phyloP scores from a whole-genome alignment of 2,888 invertebrate species.

The Drymonia ruficornis region DNA sequence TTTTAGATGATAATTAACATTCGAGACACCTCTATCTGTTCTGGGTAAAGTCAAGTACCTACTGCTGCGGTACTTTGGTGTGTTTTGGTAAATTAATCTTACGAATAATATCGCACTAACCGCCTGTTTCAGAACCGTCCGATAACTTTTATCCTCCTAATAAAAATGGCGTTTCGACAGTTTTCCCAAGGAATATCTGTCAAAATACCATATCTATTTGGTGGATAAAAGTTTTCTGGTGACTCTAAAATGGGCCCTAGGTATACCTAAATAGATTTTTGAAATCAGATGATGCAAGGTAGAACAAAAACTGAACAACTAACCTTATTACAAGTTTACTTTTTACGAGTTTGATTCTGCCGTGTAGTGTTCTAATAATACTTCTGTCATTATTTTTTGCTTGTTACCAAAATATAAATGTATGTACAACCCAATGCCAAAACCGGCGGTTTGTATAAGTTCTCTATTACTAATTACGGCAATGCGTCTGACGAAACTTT shows the following conservation, averaged over 20 bases:
- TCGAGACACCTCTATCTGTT: conserved; percentile 12
- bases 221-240: too few relatives aligned
- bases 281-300: too few relatives aligned
- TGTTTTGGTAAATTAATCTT: background rate
- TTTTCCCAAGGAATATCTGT: too few relatives aligned
- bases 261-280: too few relatives aligned
- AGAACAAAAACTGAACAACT: too few relatives aligned
- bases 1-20: conserved; percentile 38
- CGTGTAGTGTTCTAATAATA: background rate
- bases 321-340: too few relatives aligned
- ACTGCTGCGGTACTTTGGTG: background rate
- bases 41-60: background rate
- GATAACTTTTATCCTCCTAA: too few relatives aligned
- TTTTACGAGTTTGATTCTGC: too few relatives aligned
- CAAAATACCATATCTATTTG: too few relatives aligned
- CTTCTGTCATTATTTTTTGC: background rate
- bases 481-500: conserved; percentile 37
- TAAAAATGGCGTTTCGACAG: too few relatives aligned
- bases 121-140: too few relatives aligned
- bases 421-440: conserved; percentile 16
- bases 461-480: conserved; percentile 33
- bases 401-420: background rate
- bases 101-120: background rate
- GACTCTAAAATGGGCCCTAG: too few relatives aligned
- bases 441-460: conserved; percentile 29